Evolutionary conservation across 2,797 vertebrate genomes (phyloP).

Genomic region (Mormyrops attenuatus): DNA sequence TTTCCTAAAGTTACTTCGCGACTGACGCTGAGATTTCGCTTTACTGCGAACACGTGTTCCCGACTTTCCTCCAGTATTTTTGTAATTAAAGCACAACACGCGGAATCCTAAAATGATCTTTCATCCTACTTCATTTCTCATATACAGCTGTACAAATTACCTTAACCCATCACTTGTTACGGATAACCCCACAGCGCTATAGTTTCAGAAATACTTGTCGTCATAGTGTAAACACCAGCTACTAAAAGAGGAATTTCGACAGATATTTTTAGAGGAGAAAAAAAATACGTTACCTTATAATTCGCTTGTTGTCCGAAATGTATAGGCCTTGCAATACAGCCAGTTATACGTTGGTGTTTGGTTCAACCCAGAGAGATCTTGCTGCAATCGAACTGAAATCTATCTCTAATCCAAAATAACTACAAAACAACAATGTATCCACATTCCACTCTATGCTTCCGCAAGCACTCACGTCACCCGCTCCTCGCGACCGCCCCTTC

Average conservation of each 20-base stretch:
- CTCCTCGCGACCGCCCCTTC: slow-evolving; percentile 78
- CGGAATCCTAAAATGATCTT: background rate
- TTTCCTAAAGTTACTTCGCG: background rate
- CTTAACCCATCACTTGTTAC: background rate
- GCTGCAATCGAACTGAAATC: slow-evolving; percentile 44
- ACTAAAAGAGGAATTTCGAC: slow-evolving; percentile 52
- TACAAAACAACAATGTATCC: slow-evolving; percentile 78
- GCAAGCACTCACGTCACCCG: slow-evolving; percentile 71
- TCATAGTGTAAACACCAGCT: slow-evolving; percentile 2
- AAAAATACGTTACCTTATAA: slow-evolving; percentile 54
- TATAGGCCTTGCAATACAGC: slow-evolving; percentile 35
- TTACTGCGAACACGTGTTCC: slow-evolving; percentile 54
- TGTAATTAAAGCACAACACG: background rate
- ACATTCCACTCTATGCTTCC: slow-evolving; percentile 77
- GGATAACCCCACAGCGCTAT: slow-evolving; percentile 42
- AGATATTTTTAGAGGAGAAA: slow-evolving; percentile 37
- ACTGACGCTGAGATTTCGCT: background rate
- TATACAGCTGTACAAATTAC: background rate
- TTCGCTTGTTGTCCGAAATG: slow-evolving; percentile 40
- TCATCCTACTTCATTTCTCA: background rate
- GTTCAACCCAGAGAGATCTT: slow-evolving; percentile 35
- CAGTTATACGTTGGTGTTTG: slow-evolving; percentile 31
- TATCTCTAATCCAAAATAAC: slow-evolving; percentile 59
- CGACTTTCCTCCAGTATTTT: background rate
- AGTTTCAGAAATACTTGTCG: slow-evolving; percentile 26